Evolutionary conservation across 2,113 vertebrate genomes (phyloP).

Genomic region (Piaya cayana): DNA sequence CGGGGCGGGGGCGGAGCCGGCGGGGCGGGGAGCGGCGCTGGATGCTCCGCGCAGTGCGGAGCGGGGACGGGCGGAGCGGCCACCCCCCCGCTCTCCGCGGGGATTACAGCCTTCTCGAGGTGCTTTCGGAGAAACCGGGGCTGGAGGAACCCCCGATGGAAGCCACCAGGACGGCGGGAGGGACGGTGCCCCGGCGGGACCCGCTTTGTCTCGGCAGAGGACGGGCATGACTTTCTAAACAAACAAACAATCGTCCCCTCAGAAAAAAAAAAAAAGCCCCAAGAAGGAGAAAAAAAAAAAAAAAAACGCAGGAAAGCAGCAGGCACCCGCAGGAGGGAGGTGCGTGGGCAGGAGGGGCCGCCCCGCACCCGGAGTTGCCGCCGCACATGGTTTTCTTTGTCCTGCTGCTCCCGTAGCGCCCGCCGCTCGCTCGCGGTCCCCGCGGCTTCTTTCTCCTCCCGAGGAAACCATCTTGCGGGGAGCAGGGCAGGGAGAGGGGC

Average conservation of each 20-base stretch:
- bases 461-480: conserved; percentile 19
- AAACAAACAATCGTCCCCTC: background rate
- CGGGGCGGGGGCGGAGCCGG: background rate
- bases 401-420: conserved; percentile 65
- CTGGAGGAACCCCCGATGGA: conserved; percentile 34
- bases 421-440: background rate
- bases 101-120: background rate
- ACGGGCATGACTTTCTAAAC: conserved; percentile 25
- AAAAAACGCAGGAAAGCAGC: no score
- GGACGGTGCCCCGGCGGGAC: background rate
- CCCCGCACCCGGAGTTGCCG: conserved; percentile 11
- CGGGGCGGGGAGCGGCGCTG: background rate
- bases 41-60: background rate
- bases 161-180: conserved; percentile 43
- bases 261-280: background rate
- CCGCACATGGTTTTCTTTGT: conserved; percentile 87
- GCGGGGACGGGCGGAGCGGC: background rate
- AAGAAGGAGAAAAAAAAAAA: background rate
- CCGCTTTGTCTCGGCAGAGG: background rate
- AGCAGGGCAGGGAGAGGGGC: background rate
- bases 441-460: conserved; percentile 16
- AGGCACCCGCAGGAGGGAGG: background rate
- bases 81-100: background rate
- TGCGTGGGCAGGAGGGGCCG: conserved; percentile 1
- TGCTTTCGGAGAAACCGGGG: background rate